phyloP scores from a whole-genome alignment of 2,113 vertebrate genomes.

The Cynoglossus semilaevis region DNA sequence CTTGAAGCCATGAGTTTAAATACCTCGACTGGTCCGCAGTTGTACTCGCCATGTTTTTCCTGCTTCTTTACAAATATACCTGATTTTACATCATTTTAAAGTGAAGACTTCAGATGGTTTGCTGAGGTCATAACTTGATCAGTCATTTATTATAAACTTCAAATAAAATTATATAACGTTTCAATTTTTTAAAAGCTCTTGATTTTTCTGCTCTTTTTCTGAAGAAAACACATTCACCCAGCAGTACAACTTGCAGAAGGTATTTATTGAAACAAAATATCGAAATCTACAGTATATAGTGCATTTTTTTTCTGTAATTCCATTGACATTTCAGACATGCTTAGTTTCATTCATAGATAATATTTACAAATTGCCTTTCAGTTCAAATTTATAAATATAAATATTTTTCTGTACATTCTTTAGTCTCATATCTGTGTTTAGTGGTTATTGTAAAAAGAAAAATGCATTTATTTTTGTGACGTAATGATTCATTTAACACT shows the following conservation, averaged over 20 bases:
- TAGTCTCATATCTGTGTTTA: conserved; percentile 53
- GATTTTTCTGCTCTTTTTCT: no score
- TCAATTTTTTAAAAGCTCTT: no score
- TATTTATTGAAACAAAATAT: conserved; percentile 58
- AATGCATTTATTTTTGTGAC: not conserved
- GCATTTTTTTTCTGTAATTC: conserved; percentile 46
- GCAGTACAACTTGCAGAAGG: conserved; percentile 32
- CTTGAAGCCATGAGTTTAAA: no score
- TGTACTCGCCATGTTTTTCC: no score
- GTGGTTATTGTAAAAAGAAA: conserved; percentile 50
- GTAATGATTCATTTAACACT: not conserved
- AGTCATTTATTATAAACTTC: no score
- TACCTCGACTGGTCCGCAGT: no score
- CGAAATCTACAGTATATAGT: conserved; percentile 58
- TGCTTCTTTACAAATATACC: no score
- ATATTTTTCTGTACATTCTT: conserved; percentile 68
- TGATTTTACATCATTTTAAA: no score
- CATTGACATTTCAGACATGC: conserved; percentile 33
- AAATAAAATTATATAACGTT: no score
- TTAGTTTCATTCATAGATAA: conserved; percentile 52
- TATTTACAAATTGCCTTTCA: conserved; percentile 63
- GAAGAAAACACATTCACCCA: not conserved
- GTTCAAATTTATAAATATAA: conserved; percentile 71
- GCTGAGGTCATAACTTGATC: no score
- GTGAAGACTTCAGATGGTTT: no score